Base-by-base conservation (phyloP, 2,888 invertebrate species). In the Tillus elongatus region DNA sequence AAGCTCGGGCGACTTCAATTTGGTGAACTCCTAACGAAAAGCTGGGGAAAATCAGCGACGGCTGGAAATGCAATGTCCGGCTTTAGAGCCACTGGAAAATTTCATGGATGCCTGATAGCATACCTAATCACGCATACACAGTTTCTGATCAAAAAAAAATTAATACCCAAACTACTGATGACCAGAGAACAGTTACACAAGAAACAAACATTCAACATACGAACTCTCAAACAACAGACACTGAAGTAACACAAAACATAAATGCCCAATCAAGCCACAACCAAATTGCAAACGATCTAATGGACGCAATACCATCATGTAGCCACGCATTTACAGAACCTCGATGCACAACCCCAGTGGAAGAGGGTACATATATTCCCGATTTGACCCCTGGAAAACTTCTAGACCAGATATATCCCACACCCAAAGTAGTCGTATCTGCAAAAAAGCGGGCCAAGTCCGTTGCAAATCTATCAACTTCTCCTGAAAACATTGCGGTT, bases 31-130 rank as follows among this genome's bases (percentile, higher is more conserved):
- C n/a, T n/a, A n/a, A n/a, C n/a, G n/a, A n/a, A n/a, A n/a, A n/a
- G n/a, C n/a, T n/a, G n/a, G n/a, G n/a, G n/a, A n/a, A n/a, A n/a
- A n/a, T n/a, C n/a, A n/a, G n/a, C n/a, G n/a, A n/a, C n/a, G n/a
- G n/a, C n/a, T 30, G 37, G 32, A 33, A 44, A 45, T 42, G 37
- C 41, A 27, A 35, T 37, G 13, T 43, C 38, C 8, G 39, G 41
- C 15, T 41, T 41, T 32, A 41, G 31, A 31, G 39, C 38, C 27
- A 31, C 39, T 13, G 35, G 41, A 30, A 32, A 39, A 26, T 39
- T 31, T 27, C 35, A 14, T 28, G 27, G 29, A 39, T 39, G 16
- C 41, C 36, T 33, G 35, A 35, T 31, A 30, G 16, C 33, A 32
- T 39, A 35, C 39, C 42, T 11, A 37, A 44, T 37, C 36, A 44